Evolutionary conservation across 2,113 vertebrate genomes (phyloP), one percentile per base, ranked within the genome.

Genomic region (Ptilorrhoa leucosticta): DNA sequence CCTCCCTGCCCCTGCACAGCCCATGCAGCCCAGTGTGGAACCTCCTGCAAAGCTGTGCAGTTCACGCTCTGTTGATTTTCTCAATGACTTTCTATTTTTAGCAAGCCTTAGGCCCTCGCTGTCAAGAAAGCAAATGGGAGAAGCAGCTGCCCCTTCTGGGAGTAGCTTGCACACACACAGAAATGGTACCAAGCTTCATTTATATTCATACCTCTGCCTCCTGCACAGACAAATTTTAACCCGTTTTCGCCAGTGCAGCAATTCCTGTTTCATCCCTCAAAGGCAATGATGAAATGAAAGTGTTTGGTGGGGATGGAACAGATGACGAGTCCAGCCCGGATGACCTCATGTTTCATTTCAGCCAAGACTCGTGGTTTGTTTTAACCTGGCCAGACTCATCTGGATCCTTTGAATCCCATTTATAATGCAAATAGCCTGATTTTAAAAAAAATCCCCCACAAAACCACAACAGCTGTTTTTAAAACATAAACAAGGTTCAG

Each of bases 21-120:
- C 88, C 95, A 71, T 37, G 24, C 85, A 89, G 37, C 30, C 84
- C 31, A 23, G 44, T 2, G 71, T 95, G 97, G 95, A 90, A 83
- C 51, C 91, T 95, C 95, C 94, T 92, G 92, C 86, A 83, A 80
- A 89, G 93, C 96, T 70, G 60, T 68, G 94, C 89, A 89, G 70
- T 96, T 97, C 96, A 97, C 13, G 94, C 97, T 96, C 95, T 86
- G 94, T 27, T 97, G 96, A 84, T 94, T 97, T 96, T 97, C 97
- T 97, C 96, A 96, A 96, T 96, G 97, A 96, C 96, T 97, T 97
- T 94, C 96, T 97, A 97, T 97, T 97, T 97, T 88, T 94, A 97
- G 96, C 39, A 82, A 94, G 93, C 96, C 93, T 75, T 48, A 86
- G 92, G 96, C 96, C 94, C 69, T 90, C 0, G 40, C 92, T 96